Conservation (phyloP, 2,888 invertebrate species). For the Chrysotoxum bicinctum region DNA sequence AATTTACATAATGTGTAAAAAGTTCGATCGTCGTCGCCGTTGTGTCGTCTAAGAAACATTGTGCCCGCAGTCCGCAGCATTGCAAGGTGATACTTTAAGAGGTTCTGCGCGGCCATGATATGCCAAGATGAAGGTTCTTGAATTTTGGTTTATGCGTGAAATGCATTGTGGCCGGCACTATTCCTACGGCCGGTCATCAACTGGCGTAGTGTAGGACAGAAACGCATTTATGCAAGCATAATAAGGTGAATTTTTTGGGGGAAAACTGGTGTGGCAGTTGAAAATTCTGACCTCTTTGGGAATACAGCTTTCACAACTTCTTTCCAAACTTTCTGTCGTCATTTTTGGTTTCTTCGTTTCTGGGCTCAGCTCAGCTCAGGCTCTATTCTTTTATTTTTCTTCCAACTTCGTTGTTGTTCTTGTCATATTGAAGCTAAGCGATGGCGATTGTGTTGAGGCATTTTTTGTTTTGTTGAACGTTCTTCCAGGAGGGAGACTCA, state of each 20-base stretch:
- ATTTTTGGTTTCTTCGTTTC: constrained; percentile 41
- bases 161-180: constrained; percentile 54
- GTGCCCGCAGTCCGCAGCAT: background rate
- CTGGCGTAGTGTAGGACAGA: constrained; percentile 65
- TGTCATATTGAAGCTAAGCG: constrained; percentile 64
- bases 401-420: constrained; percentile 24
- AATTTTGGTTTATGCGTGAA: constrained; percentile 63
- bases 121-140: constrained; percentile 45
- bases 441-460: constrained; percentile 54
- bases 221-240: constrained; percentile 73
- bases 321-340: constrained; percentile 59
- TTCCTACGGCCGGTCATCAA: constrained; percentile 36
- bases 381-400: constrained; percentile 11
- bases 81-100: constrained; percentile 61
- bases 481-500: constrained; percentile 55
- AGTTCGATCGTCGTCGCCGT: constrained; percentile 39
- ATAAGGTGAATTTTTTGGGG: constrained; percentile 72
- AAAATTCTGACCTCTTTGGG: constrained; percentile 72
- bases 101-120: constrained; percentile 45
- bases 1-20: constrained; percentile 70
- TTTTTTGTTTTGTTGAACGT: constrained; percentile 25
- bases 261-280: constrained; percentile 65
- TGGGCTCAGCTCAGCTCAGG: background rate
- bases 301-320: constrained; percentile 73
- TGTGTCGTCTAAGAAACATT: constrained; percentile 6